A percentile compares a stretch with the other conserved stretches of the same genome.
Conservation (phyloP, 2,113 vertebrate species). For the Symphodus melops region DNA sequence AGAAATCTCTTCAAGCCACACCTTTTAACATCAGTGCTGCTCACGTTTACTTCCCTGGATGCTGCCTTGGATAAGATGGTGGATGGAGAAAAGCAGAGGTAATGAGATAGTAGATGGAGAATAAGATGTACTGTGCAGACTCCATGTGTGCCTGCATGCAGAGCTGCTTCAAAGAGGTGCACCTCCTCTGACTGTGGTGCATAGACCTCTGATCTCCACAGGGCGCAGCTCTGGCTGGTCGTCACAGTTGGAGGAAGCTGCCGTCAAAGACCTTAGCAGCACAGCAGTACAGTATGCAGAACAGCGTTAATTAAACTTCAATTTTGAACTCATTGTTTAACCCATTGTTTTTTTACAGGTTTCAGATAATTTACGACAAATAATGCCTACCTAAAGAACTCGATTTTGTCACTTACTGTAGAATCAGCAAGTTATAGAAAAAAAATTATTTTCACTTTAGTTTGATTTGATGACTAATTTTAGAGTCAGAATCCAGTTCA, state of each 20-base stretch:
- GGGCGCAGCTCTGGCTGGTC: constrained; percentile 22
- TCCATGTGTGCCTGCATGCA: not conserved
- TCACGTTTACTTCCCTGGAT: constrained; percentile 35
- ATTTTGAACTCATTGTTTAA: not conserved
- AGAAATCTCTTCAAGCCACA: constrained; percentile 33
- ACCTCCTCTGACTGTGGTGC: constrained; percentile 20
- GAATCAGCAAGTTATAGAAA: not conserved
- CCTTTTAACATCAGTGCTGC: constrained; percentile 55
- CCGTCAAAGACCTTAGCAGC: constrained; percentile 19
- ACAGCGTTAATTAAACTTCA: not conserved
- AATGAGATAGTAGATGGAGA: constrained; percentile 26
- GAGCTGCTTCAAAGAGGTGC: constrained; percentile 40
- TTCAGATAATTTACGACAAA: not conserved
- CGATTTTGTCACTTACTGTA: not conserved
- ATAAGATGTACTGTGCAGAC: constrained; percentile 1
- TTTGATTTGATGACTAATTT: not conserved
- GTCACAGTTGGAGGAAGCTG: constrained; percentile 11
- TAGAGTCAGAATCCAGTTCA: too few relatives aligned
- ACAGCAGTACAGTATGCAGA: not conserved
- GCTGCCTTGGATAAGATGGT: constrained; percentile 23
- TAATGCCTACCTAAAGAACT: not conserved
- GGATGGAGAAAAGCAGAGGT: constrained; percentile 28
- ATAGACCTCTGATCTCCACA: constrained; percentile 47
- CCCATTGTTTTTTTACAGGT: too few relatives aligned
- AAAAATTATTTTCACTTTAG: too few relatives aligned